Base-by-base conservation (phyloP, 2,888 invertebrate species). In the Scotopteryx bipunctaria region DNA sequence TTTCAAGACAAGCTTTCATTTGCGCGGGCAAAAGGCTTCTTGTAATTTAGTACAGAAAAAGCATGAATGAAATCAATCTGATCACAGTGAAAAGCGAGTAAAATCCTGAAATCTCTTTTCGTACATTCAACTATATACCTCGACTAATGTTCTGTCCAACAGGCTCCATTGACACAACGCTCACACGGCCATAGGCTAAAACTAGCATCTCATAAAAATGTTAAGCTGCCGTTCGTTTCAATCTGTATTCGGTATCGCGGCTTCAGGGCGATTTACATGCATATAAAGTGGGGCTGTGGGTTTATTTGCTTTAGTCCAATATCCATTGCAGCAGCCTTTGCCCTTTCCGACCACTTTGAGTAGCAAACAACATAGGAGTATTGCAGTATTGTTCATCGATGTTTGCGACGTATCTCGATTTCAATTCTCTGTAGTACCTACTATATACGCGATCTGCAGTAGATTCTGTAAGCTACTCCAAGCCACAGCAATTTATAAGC, bases 241-340 rank as follows among this genome's bases (percentile, higher is more conserved):
- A 83, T 84, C 81, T 82, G 80, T 81, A 80, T 73, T 75, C 73
- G 71, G 73, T 76, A 80, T 78, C 71, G 76, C 61, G 63, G 70
- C 76, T 69, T 66, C 57, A 43, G 76, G 76, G 70, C 73, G 81
- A 85, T 86, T 85, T 83, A 83, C 85, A 84, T 85, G 83, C 81
- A 83, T 82, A 83, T 77, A 83, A 78, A 79, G 73, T 73, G 72
- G 59, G 57, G 55, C 58, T 52, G 57, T 55, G 57, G 63, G 69
- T 75, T 73, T 81, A 78, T 82, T 79, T 81, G 78, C 77, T 73
- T 75, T 74, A 73, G 72, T 73, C 73, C 76, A 79, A 80, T 81
- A 80, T 74, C 69, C 66, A 68, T 67, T 64, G 65, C 58, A 64
- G 57, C 67, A 63, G 59, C 55, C 59, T 66, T 65, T 64, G 66